Evolutionary conservation across 1,140 invertebrate genomes (phyloP), one percentile per base, ranked within the genome.

Genomic region (Drosophila sechellia): DNA sequence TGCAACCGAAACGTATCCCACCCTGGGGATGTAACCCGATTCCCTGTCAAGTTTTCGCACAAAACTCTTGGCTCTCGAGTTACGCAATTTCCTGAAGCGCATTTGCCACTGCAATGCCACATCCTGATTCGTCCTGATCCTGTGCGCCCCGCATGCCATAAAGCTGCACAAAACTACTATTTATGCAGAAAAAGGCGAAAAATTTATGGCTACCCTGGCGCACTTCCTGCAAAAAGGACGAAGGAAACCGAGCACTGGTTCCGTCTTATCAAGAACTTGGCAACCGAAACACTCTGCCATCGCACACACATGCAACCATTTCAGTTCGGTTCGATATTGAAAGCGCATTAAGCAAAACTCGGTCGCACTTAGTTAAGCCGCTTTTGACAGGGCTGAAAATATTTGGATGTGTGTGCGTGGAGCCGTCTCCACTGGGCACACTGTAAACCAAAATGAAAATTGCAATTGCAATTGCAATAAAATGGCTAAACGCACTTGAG

Each of bases 401-500:
- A 43, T 48, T 69, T 31, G 5, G 13, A 20, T 27, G n/a, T 15
- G 45, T 46, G 13, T 13, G 17, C 11, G 31, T 12, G 1, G 1
- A 5, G 25, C 22, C 15, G 8, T 0, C 1, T 3, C 31, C 6
- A 31, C 40, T 8, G 50, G 25, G 52, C 8, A 6, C 40, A 50
- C 48, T 39, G 34, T 31, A 72, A 49, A 57, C 53, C 56, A 46
- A 63, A 77, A 73, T 45, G 42, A 59, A 70, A 86, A 78, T 78
- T 87, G 80, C 81, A 81, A 78, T 78, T 87, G 80, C 81, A 81
- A 75, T 75, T 81, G 76, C 79, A 81, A 81, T 81, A 78, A 83
- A 79, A 87, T 66, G 69, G 43, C 71, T 64, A 77, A 81, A 81
- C 81, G 81, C 83, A 86, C 81, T 86, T 87, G 81, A 81, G 81